These are phyloP conservation scores for Pandemis cinnamomeana DNA, from an alignment of 2,888 invertebrate genomes.

Conservation along the genomic window DNA sequence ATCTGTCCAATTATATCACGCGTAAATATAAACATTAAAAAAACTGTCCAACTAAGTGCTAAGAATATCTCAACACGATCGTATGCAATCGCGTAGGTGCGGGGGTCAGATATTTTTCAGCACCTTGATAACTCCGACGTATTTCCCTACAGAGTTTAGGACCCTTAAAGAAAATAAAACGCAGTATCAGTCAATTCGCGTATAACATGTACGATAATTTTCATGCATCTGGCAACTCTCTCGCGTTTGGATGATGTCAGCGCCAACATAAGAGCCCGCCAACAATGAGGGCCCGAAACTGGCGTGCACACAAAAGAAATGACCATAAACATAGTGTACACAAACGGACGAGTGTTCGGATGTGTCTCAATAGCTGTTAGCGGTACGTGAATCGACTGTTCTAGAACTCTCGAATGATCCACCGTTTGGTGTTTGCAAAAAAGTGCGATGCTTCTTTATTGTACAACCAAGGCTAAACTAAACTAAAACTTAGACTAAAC, in stretches of 20 bases:
- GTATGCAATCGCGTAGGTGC: too few species aligned
- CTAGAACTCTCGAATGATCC: neutral
- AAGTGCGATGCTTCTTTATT: neutral
- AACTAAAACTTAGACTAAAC: too few species aligned
- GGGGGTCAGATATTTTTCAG: too few species aligned
- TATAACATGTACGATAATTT: neutral
- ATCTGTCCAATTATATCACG: too few species aligned
- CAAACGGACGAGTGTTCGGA: conserved; percentile 19
- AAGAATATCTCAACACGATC: too few species aligned
- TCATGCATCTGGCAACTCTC: neutral
- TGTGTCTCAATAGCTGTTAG: conserved; percentile 3
- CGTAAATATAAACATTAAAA: too few species aligned
- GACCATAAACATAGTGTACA: conserved; percentile 45
- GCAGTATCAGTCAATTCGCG: neutral
- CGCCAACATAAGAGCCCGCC: conserved; percentile 48
- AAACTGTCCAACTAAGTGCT: too few species aligned
- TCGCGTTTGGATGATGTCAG: conserved; percentile 65
- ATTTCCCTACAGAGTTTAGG: too few species aligned
- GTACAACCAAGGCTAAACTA: neutral
- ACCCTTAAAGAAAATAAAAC: too few species aligned
- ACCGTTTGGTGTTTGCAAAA: conserved; percentile 5
- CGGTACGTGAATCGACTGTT: neutral
- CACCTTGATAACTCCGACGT: too few species aligned
- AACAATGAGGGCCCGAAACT: conserved; percentile 56
- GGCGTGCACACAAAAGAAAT: conserved; percentile 48